phyloP scores from a whole-genome alignment of 1,140 invertebrate genomes.

The Bombus terrestris region DNA sequence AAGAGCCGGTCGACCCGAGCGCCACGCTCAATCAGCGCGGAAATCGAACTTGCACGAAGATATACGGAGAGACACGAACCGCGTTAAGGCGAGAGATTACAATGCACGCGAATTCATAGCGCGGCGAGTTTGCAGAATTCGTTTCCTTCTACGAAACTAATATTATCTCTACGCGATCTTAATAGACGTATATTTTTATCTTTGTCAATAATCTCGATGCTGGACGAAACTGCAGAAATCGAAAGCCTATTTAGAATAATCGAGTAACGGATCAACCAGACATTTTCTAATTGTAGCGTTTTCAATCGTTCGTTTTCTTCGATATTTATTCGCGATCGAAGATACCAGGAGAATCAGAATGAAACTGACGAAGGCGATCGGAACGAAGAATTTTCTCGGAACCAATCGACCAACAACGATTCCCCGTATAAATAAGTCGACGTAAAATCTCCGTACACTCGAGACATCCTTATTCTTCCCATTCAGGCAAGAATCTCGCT shows the following conservation, averaged over 20 bases:
- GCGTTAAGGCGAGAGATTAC: slow-evolving; percentile 33
- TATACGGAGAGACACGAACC: slow-evolving; percentile 55
- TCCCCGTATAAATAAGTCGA: no score
- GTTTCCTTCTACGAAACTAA: slow-evolving; percentile 3
- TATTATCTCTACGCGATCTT: not conserved
- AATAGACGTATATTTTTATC: not conserved
- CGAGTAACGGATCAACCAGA: no score
- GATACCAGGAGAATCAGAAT: no score
- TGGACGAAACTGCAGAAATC: not conserved
- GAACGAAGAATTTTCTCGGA: no score
- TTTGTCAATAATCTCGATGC: not conserved
- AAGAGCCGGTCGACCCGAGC: slow-evolving; percentile 56
- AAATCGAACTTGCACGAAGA: slow-evolving; percentile 43
- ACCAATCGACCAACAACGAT: no score
- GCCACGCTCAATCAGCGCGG: slow-evolving; percentile 60
- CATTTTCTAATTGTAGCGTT: no score
- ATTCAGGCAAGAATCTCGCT: not conserved
- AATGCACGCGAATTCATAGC: slow-evolving; percentile 32
- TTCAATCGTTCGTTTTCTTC: no score
- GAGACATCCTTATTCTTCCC: no score
- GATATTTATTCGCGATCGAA: no score
- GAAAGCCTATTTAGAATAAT: not conserved
- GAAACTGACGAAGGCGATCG: no score
- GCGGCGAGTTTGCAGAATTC: slow-evolving; percentile 15
- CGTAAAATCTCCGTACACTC: no score